A percentile compares a stretch with the other conserved stretches of the same genome.
These are phyloP conservation scores for Pogonocichla stellata DNA, from an alignment of 2,113 vertebrate genomes.

Conservation along the genomic window DNA sequence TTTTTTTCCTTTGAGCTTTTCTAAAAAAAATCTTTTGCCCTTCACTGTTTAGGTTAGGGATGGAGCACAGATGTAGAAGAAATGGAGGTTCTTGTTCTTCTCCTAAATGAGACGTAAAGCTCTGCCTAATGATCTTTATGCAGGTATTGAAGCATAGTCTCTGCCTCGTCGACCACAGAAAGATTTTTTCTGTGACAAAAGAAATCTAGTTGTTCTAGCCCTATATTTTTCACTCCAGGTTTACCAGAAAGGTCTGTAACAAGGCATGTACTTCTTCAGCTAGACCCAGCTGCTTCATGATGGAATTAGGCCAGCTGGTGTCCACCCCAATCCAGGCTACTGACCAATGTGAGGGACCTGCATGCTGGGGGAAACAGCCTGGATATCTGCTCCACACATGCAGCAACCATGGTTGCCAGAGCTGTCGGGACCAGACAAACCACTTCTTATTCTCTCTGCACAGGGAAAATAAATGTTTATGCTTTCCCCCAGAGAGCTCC, in stretches of 20 bases:
- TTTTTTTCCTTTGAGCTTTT: not conserved
- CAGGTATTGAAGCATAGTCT: not conserved
- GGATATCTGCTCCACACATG: fast-evolving
- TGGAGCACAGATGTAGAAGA: not conserved
- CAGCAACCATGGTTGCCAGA: not conserved
- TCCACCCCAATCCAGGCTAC: not conserved
- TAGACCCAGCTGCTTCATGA: not conserved
- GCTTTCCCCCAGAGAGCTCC: not conserved
- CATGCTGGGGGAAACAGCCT: fast-evolving
- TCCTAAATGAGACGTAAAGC: not conserved
- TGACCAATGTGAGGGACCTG: fast-evolving
- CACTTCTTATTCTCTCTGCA: not conserved
- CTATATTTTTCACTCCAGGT: not conserved
- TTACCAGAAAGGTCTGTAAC: not conserved
- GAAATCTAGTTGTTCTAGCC: not conserved
- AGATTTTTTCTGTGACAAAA: not conserved
- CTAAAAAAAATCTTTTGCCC: not conserved
- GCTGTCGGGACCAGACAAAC: not conserved
- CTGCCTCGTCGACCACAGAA: fast-evolving
- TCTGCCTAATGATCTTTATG: not conserved
- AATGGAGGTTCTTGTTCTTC: not conserved
- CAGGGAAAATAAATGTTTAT: not conserved
- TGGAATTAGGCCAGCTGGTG: not conserved
- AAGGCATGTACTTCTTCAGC: not conserved
- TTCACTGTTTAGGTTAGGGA: not conserved